These are phyloP conservation scores for Darwinula stevensoni DNA, from an alignment of 2,888 invertebrate species.

Conservation along the genomic window DNA sequence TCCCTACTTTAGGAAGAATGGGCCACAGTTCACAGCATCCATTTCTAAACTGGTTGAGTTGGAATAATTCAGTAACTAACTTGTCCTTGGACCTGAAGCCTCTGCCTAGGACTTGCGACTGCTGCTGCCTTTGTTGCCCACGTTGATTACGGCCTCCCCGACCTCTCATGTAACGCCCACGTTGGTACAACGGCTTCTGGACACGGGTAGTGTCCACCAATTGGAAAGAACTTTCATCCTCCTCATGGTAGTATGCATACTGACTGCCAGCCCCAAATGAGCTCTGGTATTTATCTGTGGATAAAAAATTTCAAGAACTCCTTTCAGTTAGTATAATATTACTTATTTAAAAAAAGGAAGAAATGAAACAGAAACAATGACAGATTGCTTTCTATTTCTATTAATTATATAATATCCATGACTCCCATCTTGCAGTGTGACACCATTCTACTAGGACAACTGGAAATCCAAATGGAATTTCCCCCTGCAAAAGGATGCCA, in stretches of 20 bases:
- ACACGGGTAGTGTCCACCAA: slow-evolving; percentile 77
- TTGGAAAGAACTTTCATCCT: slow-evolving; percentile 94
- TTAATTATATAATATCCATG: too few relatives aligned
- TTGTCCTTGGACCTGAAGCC: too few relatives aligned
- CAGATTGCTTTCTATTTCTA: too few relatives aligned
- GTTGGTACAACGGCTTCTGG: slow-evolving; percentile 69
- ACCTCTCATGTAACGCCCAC: slow-evolving; percentile 32
- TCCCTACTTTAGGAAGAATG: slow-evolving; percentile 16
- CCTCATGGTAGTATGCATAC: slow-evolving; percentile 94
- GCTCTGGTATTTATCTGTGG: slow-evolving; percentile 55
- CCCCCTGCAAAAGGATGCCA: too few relatives aligned
- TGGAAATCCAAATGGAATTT: too few relatives aligned
- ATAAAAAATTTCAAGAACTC: too few relatives aligned
- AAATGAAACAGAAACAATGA: background rate
- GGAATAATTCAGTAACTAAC: too few relatives aligned
- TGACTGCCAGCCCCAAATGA: slow-evolving; percentile 44
- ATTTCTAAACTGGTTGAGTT: too few relatives aligned
- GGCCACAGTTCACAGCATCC: too few relatives aligned
- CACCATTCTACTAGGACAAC: too few relatives aligned
- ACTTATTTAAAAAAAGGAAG: slow-evolving; percentile 11
- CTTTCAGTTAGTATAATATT: background rate
- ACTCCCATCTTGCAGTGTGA: too few relatives aligned
- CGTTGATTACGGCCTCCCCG: slow-evolving; percentile 26
- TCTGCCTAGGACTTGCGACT: slow-evolving; percentile 54
- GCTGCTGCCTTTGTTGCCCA: slow-evolving; percentile 19